Base-by-base conservation (phyloP, 2,797 vertebrate genomes). In the Anableps anableps region DNA sequence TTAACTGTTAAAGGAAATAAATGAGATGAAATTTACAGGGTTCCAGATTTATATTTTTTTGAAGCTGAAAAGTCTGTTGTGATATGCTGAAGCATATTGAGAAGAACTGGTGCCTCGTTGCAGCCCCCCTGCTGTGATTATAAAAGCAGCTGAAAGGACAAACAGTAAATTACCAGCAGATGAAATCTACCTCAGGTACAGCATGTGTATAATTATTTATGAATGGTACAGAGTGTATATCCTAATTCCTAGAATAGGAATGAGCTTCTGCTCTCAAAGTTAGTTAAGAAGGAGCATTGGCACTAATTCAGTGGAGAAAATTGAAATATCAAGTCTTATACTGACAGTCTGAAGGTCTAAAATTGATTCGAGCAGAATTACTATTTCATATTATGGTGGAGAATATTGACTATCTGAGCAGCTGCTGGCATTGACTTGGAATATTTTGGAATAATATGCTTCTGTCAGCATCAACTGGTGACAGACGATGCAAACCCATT, bases 201-300 rank as follows among this genome's bases (percentile, higher is more conserved):
- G 21, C 29, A 48, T 80, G 17, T 80, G 86, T 75, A 75, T 66
- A 29, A 85, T 89, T 43, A 80, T 88, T 89, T 82, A 85, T 81
- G 53, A 84, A 88, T 82, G 83, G 53, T 58, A 75, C 43, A 51
- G 50, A 75, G 26, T 14, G 41, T 38, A 70, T 53, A 72, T 78
- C 72, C 34, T 76, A 53, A 48, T 10, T 62, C 53, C 66, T 53
- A 81, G 70, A 38, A 68, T 48, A 70, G n/a, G 50, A 80, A 68
- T 80, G 73, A 86, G 74, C 58, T 58, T 78, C 80, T 84, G 75
- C 77, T 82, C 75, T 71, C 48, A 11, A n/a, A 77, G 73, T 26
- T 8, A 79, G 70, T 81, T 85, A 68, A 87, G 45, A 84, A 45
- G 62, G 36, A 87, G 76, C 31, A 45, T 29, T 78, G 77, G 66